Base-by-base conservation (phyloP, 1,140 invertebrate species). In the Sycophila sp. region DNA sequence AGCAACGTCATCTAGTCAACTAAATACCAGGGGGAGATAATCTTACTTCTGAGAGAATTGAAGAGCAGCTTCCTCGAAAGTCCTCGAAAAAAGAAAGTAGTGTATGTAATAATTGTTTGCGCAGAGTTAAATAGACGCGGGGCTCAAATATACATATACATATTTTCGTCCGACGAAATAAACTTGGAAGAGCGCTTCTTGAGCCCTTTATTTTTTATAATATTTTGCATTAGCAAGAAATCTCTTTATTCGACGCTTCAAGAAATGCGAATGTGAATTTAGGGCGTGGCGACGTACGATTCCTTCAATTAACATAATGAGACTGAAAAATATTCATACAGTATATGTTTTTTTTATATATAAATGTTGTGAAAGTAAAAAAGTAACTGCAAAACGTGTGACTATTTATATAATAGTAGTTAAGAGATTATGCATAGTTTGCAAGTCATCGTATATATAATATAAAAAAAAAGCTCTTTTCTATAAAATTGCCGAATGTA, bases 1-100 rank as follows among this genome's bases (percentile, higher is more conserved):
- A 80, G 78, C 73, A 78, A 82, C 75, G 75, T 78, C 81, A 82
- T 83, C 82, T 83, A 83, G 82, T 83, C 81, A 83, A 79, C 66
- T 70, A 75, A 76, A 75, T 75, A 78, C 72, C 73, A 74, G 58
- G 75, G 58, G 65, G 66, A 51, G 56, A 38, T 71, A 62, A 49
- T 65, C 36, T 56, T 49, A 67, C 47, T 70, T 71, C 56, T 64
- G 69, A 64, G 56, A 53, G 40, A 67, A 71, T 69, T 62, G 32
- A 42, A 76, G 45, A 69, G 66, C 72, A 76, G 53, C 72, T 69
- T 73, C 72, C 59, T 75, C 19, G 36, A 73, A 45, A 56, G 68
- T 78, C 73, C 69, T 75, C 70, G 75, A 53, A 53, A 45, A n/a
- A 73, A 34, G 58, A 53, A 42, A 71, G 63, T 66, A 36, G 28